Evolutionary conservation across 2,113 vertebrate genomes (phyloP), one percentile per base, ranked within the genome.

Genomic region (Calidris pugnax): DNA sequence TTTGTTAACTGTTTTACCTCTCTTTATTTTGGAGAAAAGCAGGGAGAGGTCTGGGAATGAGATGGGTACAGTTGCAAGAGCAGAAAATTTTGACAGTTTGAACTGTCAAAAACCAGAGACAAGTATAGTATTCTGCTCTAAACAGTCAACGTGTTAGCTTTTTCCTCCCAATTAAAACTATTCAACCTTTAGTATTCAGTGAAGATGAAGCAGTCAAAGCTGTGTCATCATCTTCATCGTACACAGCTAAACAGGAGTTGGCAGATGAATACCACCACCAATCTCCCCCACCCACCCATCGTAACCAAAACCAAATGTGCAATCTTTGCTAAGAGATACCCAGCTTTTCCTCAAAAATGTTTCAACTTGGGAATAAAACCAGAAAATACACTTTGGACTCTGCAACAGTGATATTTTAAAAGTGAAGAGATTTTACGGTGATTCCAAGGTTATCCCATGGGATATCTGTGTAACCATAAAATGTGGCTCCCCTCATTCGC

Each of bases 201-300:
- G 69, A 97, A 91, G 55, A 85, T 68, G 66, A 93, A 93, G 90
- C 90, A 77, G 59, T 80, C 74, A 95, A 96, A 97, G 63, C 30
- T 71, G 17, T 84, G 71, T 76, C 47, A 72, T 39, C 62, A 64
- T 57, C 73, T 68, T 78, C 68, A 73, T 41, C 5, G 1, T n/a
- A 85, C 5, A 80, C 32, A 66, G 39, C 27, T 87, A 81, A 92
- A 88, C 24, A 84, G 47, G 50, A 95, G 64, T 18, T 93, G 85
- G 66, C 72, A 94, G 83, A 92, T 39, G 79, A 80, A 86, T 39
- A 64, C 27, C 43, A 83, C 69, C 35, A 87, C 48, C 32, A 41
- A 30, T 28, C 63, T 85, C 24, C 28, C 53, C 27, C 28, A 59
- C 21, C 35, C 51, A 59, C 43, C 2, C 48, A 39, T 27, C 5